phyloP scores from a whole-genome alignment of 2,888 invertebrate species.

The Plagiodera versicolora region DNA sequence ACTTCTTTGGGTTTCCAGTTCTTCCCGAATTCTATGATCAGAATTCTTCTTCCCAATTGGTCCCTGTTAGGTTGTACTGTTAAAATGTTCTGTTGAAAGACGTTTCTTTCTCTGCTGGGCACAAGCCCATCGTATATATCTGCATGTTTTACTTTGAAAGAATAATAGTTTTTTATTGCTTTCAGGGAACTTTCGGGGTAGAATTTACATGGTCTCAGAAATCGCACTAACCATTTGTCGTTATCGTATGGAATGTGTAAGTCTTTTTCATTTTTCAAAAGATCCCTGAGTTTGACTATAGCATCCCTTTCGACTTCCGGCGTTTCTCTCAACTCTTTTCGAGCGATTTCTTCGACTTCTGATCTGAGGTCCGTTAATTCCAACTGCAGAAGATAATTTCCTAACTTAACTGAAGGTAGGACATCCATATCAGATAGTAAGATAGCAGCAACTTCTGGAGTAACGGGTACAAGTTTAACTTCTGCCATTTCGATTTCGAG shows the following conservation, averaged over 20 bases:
- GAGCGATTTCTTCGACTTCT: slow-evolving; percentile 68
- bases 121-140: slow-evolving; percentile 71
- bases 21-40: slow-evolving; percentile 79
- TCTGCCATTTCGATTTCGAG: no score
- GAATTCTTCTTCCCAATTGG: slow-evolving; percentile 74
- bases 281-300: slow-evolving; percentile 60
- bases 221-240: slow-evolving; percentile 79
- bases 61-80: slow-evolving; percentile 79
- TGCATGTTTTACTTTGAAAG: slow-evolving; percentile 77
- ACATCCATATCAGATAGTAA: slow-evolving; percentile 74
- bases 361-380: slow-evolving; percentile 69
- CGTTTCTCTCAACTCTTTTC: slow-evolving; percentile 67
- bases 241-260: slow-evolving; percentile 70
- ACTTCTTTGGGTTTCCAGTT: slow-evolving; percentile 84
- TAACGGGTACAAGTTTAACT: no score
- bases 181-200: slow-evolving; percentile 83
- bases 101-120: slow-evolving; percentile 74
- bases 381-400: slow-evolving; percentile 66
- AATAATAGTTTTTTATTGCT: slow-evolving; percentile 78
- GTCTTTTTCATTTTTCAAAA: slow-evolving; percentile 71
- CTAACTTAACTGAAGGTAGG: slow-evolving; percentile 69
- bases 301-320: slow-evolving; percentile 64
- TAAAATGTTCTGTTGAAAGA: slow-evolving; percentile 77
- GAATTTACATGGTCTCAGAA: slow-evolving; percentile 85
- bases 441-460: slow-evolving; percentile 62